A percentile compares a stretch with the other conserved stretches of the same genome.
These are phyloP conservation scores for Mustela lutreola DNA, from an alignment of 2,113 vertebrate species.

Conservation along the genomic window DNA sequence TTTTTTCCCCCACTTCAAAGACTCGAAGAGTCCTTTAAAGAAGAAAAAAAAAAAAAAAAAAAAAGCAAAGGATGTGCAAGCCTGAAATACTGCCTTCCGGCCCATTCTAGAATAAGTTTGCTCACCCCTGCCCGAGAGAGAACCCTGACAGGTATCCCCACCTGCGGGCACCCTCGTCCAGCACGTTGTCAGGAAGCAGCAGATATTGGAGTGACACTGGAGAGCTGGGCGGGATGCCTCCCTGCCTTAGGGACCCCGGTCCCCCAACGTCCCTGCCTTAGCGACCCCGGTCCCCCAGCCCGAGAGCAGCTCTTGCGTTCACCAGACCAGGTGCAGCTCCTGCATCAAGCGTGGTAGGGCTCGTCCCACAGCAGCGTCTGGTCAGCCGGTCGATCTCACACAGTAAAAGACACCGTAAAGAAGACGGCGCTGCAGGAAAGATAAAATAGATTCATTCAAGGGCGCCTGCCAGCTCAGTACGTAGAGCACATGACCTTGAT, in stretches of 20 bases:
- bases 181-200: neutral
- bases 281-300: neutral
- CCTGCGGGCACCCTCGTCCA: no score
- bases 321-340: neutral
- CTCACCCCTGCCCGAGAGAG: neutral
- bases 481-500: neutral
- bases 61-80: neutral
- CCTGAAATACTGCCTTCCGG: neutral
- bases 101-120: neutral
- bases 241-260: neutral
- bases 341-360: neutral
- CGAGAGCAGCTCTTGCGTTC: neutral
- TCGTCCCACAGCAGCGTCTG: neutral
- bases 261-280: no score
- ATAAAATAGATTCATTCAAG: neutral
- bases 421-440: neutral
- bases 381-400: neutral
- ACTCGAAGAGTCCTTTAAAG: neutral
- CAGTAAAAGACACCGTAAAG: neutral
- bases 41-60: neutral
- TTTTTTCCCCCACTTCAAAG: neutral
- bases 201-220: neutral
- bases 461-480: neutral
- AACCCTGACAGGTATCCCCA: no score
- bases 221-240: neutral